Base-by-base conservation (phyloP, 2,888 invertebrate species). In the Neoascia interrupta region DNA sequence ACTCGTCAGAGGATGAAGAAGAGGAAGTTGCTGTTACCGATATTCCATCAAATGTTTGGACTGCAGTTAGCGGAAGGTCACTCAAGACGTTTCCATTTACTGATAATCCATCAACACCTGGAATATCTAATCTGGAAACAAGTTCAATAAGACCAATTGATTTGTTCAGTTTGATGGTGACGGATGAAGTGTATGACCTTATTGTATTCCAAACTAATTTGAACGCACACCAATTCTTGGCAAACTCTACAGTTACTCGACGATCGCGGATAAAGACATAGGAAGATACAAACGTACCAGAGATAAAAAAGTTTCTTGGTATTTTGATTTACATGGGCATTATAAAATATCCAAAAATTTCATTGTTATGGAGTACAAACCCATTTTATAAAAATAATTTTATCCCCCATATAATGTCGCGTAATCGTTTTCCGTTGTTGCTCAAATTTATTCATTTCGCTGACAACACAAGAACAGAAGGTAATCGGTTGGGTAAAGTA, bases 101-200 rank as follows among this genome's bases (percentile, higher is more conserved):
- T 8, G 47, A 47, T n/a, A 11, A 26, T 47, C 51, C 10, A 18
- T 34, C 34, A 18, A 51, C 21, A n/a, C 34, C 36, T 36, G 34
- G 34, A n/a, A 34, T 34, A 34, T 34, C 34, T 34, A 34, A 47
- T 47, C 11, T 47, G 47, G 28, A 47, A 5, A 13, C 26, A 15
- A 60, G 28, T 15, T 23, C 63, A 39, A 51, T 63, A 51, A 63
- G 26, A 15, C 64, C 64, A 41, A 37, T 37, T 19, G 60, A 69
- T 58, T 28, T 69, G 45, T 58, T 58, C 21, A 60, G 45, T 13
- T 10, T 70, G 31, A 61, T 70, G 51, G 47, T 54, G 19, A 66
- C 66, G 28, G 54, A 54, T 26, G 45, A 66, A 15, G 43, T 68
- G 13, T 68, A 56, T 26, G 58, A 68, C 16, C 16, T 68, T 3